Base-by-base conservation (phyloP, 2,888 invertebrate genomes). In the Elmis aenea region DNA sequence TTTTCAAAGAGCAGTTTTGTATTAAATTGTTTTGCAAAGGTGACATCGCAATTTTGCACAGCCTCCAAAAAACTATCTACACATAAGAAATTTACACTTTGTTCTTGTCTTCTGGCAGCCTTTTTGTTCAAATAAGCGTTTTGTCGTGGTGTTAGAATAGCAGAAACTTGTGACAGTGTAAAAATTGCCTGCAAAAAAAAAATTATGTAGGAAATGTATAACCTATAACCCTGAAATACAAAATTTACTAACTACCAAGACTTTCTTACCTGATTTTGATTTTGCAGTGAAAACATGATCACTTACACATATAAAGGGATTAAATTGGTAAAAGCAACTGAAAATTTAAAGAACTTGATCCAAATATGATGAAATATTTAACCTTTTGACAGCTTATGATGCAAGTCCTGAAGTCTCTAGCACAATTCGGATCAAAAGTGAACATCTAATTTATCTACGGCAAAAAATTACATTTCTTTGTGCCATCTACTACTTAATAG, bases 231-330 rank as follows among this genome's bases (percentile, higher is more conserved):
- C 42, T 26, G 13, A 33, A 38, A 15, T n/a, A n/a, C n/a, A n/a
- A n/a, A n/a, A n/a, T n/a, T n/a, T n/a, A n/a, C n/a, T n/a, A n/a
- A n/a, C 3, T 15, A 36, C 33, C 9, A 21, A 12, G 13, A 16
- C 8, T 12, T 14, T 6, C 54, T 59, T 55, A 70, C 71, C 67
- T 71, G 71, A 58, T 71, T 71, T 58, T 70, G 70, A 56, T 67
- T 69, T 57, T 70, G 70, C 42, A 70, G 52, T 45, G 70, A 63
- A 59, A 70, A 71, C 71, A 71, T 71, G 33, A 38, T 50, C 33
- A 37, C 44, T 53, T 46, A 53, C 51, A 55, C 53, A 31, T 10
- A 16, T 24, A 10, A 13, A 4, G 15, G 10, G 28, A 14, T 12
- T 2, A 27, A 10, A 21, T 26, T 13, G 15, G 24, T 30, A 34